Evolutionary conservation across 2,888 invertebrate species (phyloP).

Genomic region (Tortrix viridana): DNA sequence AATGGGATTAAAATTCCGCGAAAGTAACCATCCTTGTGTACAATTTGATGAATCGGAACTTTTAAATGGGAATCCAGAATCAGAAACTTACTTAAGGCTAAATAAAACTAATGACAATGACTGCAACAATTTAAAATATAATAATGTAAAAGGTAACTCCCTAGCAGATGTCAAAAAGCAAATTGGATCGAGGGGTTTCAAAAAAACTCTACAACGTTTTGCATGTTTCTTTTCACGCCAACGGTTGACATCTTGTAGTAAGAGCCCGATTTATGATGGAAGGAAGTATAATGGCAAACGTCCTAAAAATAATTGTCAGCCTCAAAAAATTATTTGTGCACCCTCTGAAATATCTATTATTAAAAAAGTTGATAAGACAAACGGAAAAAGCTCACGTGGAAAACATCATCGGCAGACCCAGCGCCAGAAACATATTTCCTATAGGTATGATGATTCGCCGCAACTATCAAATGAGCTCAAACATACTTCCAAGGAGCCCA

Average conservation of each 20-base stretch:
- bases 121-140: neutral
- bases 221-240: constrained; percentile 2
- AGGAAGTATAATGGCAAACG: neutral
- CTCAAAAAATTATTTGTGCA: neutral
- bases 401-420: neutral
- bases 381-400: neutral
- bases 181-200: neutral
- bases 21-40: neutral
- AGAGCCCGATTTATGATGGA: neutral
- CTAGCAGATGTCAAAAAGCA: neutral
- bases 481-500: neutral
- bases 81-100: neutral
- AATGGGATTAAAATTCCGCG: neutral
- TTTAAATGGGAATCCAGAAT: neutral
- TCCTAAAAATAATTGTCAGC: neutral
- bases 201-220: neutral
- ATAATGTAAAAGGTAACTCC: neutral
- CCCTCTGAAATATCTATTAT: neutral
- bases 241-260: neutral
- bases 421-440: neutral
- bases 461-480: neutral
- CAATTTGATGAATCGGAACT: neutral
- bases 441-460: neutral
- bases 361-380: neutral
- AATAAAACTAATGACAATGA: neutral